A percentile compares a stretch with the other conserved stretches of the same genome.
phyloP scores from a whole-genome alignment of 2,113 vertebrate genomes.

The Silurus glanis region DNA sequence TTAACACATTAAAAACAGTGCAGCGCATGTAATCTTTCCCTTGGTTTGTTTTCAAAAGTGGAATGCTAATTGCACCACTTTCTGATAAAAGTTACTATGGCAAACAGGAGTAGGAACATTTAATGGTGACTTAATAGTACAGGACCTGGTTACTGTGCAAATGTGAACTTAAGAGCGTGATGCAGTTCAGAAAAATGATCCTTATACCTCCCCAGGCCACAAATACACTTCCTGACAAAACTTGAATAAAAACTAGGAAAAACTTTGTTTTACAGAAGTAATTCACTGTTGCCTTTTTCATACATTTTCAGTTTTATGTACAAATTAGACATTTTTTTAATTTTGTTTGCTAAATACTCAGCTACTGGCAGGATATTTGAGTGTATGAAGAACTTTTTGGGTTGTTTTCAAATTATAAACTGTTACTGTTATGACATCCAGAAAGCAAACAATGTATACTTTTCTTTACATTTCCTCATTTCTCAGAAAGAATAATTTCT shows the following conservation, averaged over 20 bases:
- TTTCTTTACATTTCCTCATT: background rate
- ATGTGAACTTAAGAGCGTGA: background rate
- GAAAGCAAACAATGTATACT: background rate
- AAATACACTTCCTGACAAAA: background rate
- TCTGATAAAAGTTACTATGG: too few species aligned
- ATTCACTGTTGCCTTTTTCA: background rate
- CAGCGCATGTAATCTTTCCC: too few species aligned
- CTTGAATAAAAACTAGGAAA: background rate
- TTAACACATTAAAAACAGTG: background rate
- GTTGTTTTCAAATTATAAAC: background rate
- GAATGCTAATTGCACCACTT: too few species aligned
- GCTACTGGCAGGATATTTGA: background rate
- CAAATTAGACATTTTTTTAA: background rate
- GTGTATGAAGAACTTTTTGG: background rate
- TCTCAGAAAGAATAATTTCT: background rate
- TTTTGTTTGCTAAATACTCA: background rate
- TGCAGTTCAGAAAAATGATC: background rate
- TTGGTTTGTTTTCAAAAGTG: too few species aligned
- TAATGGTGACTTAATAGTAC: too few species aligned
- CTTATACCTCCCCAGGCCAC: background rate
- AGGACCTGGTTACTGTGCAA: too few species aligned
- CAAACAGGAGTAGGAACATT: too few species aligned
- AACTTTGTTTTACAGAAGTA: background rate
- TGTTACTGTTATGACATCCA: background rate
- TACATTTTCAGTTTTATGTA: background rate